Base-by-base conservation (phyloP, 1,140 invertebrate genomes). In the Drosophila mauritiana region DNA sequence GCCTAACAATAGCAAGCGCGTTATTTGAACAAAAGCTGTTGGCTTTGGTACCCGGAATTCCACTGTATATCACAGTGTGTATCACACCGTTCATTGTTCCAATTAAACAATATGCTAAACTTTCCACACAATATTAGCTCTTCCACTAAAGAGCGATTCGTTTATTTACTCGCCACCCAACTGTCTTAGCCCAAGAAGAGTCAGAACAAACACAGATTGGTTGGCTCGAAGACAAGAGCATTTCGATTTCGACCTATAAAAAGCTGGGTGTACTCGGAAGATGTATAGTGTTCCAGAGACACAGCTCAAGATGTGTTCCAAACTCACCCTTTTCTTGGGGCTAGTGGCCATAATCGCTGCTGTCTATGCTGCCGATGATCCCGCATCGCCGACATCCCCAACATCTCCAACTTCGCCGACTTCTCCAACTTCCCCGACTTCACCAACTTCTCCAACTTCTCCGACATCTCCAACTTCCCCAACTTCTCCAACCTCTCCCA, bases 111-210 rank as follows among this genome's bases (percentile, higher is more conserved):
- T 22, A 11, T 0, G 10, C 6, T 3, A 61, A 48, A 45, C 13
- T 48, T 39, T 59, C 39, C 31, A 36, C 1, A 13, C 17, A 0
- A 5, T 15, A 15, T 15, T 15, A 42, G 7, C 42, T 8, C 3
- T 43, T 15, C 15, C 3, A 3, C 17, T 12, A 43, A 43, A 8
- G 42, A 20, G 3, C 8, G 11, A n/a, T 22, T 25, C 31, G 20
- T 65, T 1, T 61, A 46, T 46, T 65, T 64, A 20, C 17, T 2
- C 6, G 17, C 37, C 4, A 17, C n/a, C 34, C 57, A 67, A 17
- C 57, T 62, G 62, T 48, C 15, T 64, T 34, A 11, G n/a, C 15
- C n/a, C 17, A 46, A 61, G 22, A 46, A 46, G 62, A 61, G 15
- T 46, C 8, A n/a, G 2, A 22, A 12, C 34, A 58, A 58, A 64